phyloP scores from a whole-genome alignment of 2,888 invertebrate genomes.

The Orchesellides sinensis region DNA sequence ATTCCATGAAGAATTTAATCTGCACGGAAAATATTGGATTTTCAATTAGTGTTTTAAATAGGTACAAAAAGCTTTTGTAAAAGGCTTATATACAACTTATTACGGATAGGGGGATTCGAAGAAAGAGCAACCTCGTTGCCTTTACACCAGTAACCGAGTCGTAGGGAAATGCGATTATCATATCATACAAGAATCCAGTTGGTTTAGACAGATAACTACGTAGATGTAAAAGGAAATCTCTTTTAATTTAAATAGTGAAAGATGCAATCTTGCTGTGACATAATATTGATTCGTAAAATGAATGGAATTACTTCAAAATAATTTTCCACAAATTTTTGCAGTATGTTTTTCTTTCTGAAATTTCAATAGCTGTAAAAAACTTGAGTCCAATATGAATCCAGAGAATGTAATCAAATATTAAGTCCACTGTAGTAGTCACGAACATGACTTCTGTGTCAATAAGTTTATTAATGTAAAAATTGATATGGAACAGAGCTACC shows the following conservation, averaged over 20 bases:
- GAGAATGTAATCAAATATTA: conserved; percentile 39
- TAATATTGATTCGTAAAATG: no score
- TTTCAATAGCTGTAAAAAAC: conserved; percentile 66
- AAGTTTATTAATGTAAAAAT: conserved; percentile 24
- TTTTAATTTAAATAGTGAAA: neutral
- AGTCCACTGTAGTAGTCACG: neutral
- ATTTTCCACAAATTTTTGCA: conserved; percentile 60
- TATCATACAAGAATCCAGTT: conserved; percentile 30
- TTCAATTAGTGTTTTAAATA: neutral
- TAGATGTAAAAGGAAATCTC: neutral
- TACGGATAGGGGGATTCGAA: conserved; percentile 41
- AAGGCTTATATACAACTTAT: neutral
- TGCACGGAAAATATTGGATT: neutral
- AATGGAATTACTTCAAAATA: conserved; percentile 57
- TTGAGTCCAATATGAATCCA: conserved; percentile 58
- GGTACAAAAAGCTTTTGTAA: neutral
- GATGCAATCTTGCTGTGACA: no score
- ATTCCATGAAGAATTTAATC: conserved; percentile 58
- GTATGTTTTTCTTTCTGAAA: conserved; percentile 52
- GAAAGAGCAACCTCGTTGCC: conserved; percentile 9
- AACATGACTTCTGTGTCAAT: conserved; percentile 8
- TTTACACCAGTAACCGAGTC: conserved; percentile 7
- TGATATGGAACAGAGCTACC: conserved; percentile 26
- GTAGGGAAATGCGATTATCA: conserved; percentile 46
- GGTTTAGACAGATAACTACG: conserved; percentile 38